Base-by-base conservation (phyloP, 2,113 vertebrate genomes). In the Camelus dromedarius region DNA sequence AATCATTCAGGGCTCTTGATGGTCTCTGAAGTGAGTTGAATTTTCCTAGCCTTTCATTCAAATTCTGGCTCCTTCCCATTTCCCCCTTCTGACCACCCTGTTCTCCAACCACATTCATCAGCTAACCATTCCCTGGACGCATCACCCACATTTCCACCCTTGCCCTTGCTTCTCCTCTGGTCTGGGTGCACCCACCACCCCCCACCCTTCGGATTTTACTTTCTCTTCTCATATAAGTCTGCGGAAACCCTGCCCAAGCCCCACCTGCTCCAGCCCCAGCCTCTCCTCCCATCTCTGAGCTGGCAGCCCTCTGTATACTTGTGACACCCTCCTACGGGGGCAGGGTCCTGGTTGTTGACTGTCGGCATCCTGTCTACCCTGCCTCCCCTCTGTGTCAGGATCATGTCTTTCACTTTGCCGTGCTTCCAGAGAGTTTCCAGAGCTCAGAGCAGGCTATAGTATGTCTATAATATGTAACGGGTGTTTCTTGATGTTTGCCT, bases 11-110 rank as follows among this genome's bases (percentile, higher is more conserved):
- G 13, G 6, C 28, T 94, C 66, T 70, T 58, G 46, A 50, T 83
- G 54, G 38, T 75, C 72, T 94, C 73, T 66, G 60, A 83, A 91
- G 82, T 89, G 50, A 84, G 72, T 20, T 24, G 28, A 58, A 79
- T 92, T 96, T 95, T 79, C 89, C 76, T 66, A n/a, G 60, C 52
- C 24, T 52, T 10, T 58, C 56, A 9, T 80, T 93, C 14, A 22
- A 20, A 58, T 38, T 66, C 70, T 89, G 79, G 22, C 60, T 52
- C 16, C 35, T 91, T 93, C 20, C 30, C 13, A 50, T 50, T 20
- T 81, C 58, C 81, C 15, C 42, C 5, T 4, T 73, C n/a, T 3
- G 7, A 84, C 20, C 0, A 1, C 46, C 5, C 52, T 32, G 28
- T 50, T 28, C 38, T 80, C 13, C 56, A 28, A 58, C 26, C 58